Base-by-base conservation (phyloP, 2,888 invertebrate species). In the Cenopis cana region DNA sequence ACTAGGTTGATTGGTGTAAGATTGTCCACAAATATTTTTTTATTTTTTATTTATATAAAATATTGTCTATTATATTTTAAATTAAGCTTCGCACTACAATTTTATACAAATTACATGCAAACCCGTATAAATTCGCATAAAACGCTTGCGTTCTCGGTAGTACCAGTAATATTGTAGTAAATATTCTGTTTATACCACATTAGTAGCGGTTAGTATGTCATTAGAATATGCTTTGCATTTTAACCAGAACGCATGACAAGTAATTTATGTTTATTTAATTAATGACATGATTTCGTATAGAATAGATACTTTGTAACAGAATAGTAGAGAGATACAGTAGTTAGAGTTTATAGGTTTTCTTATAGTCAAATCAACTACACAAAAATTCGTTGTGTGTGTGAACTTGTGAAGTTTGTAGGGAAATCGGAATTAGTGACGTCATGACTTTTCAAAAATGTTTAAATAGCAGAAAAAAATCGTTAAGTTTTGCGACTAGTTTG, bases 121-220 rank as follows among this genome's bases (percentile, higher is more conserved):
- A 17, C 1, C 11, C 17, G 36, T 17, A n/a, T 10, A 6, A 41
- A 41, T 14, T 20, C 12, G 14, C 38, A 9, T 59, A 41, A 59
- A 20, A n/a, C n/a, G 41, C 20, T 41, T 8, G 17, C 8, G 29
- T 60, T 29, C 14, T 14, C 46, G 9, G 20, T 20, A 65, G 54
- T 46, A 65, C 54, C 14, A 14, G 11, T 20, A 41, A 38, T 52
- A n/a, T 50, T 18, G 9, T 12, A 36, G 50, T 62, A 70, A 59
- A 65, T 70, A 70, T 70, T 70, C 69, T 59, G 59, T 70, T 65
- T 70, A 70, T 59, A 24, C 12, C 57, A 17, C 54, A 65, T 65
- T 65, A 65, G 50, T 0, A 24, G 46, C n/a, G 20, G 77, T 78
- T 75, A 77, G 69, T 76, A 71, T 81, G 75, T 79, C 76, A 78